These are phyloP conservation scores for Graphium colonna DNA, from an alignment of 2,888 invertebrate species.

Conservation along the genomic window DNA sequence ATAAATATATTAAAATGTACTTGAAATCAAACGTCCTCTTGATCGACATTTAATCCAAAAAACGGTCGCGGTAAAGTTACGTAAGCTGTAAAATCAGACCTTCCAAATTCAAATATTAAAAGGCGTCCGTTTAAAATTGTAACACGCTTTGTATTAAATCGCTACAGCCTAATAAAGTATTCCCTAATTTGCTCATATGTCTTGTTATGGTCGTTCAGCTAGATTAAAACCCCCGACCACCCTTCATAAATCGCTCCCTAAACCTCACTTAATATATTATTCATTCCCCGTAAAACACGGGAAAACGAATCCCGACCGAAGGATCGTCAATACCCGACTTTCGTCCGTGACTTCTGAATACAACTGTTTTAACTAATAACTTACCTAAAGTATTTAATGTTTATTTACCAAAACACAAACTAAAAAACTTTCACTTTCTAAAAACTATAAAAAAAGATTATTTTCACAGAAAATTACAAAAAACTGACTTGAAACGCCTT, in stretches of 20 bases:
- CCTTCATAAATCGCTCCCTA: constrained; percentile 73
- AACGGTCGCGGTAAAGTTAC: not conserved
- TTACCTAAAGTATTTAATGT: too few species aligned
- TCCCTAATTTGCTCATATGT: constrained; percentile 76
- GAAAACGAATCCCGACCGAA: constrained; percentile 58
- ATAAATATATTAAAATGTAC: too few species aligned
- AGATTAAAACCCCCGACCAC: constrained; percentile 73
- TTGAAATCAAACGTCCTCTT: too few species aligned
- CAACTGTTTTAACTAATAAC: not conserved
- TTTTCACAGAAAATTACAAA: too few species aligned
- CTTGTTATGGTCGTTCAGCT: constrained; percentile 73
- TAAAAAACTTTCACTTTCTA: too few species aligned
- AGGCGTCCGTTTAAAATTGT: constrained; percentile 46
- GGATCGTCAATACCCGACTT: constrained; percentile 57
- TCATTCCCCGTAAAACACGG: constrained; percentile 58
- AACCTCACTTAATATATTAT: constrained; percentile 67
- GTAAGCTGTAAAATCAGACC: not conserved
- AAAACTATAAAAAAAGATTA: too few species aligned
- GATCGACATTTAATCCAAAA: not conserved
- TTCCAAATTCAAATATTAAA: constrained; percentile 23
- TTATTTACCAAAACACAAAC: too few species aligned
- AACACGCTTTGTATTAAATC: constrained; percentile 60
- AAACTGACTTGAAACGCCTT: too few species aligned
- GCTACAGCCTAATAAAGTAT: constrained; percentile 66
- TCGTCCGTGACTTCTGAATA: constrained; percentile 20